A percentile compares a stretch with the other conserved stretches of the same genome.
These are phyloP conservation scores for Imbricaverruca yamaguchii DNA, from an alignment of 2,888 invertebrate genomes.

Conservation along the genomic window DNA sequence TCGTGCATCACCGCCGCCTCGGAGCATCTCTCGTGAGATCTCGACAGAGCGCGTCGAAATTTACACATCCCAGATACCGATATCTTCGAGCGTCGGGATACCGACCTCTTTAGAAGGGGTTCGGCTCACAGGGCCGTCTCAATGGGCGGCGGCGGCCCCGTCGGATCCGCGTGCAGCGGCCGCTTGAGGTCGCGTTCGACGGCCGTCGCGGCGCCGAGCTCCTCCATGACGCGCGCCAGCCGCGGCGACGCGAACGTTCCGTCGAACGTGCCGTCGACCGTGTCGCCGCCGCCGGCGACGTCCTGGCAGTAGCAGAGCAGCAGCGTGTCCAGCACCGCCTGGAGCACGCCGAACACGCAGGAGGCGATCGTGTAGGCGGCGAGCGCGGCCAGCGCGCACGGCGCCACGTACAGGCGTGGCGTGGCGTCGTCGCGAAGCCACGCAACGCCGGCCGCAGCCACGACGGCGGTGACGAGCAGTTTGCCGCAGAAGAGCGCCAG, in stretches of 20 bases:
- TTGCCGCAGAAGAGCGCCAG: constrained; percentile 88
- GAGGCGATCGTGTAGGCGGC: constrained; percentile 78
- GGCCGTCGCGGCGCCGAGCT: not conserved
- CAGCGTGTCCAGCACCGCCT: constrained; percentile 91
- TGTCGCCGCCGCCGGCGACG: constrained; percentile 26
- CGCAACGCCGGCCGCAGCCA: not conserved
- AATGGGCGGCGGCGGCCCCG: not conserved
- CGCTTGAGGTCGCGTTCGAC: not conserved
- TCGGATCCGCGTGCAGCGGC: not conserved
- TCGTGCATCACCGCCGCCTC: too few relatives aligned
- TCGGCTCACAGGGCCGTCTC: not conserved
- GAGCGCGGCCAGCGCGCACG: constrained; percentile 45
- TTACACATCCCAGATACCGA: too few relatives aligned
- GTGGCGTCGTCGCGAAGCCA: not conserved
- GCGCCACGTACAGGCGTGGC: not conserved
- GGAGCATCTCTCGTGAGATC: too few relatives aligned
- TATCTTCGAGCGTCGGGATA: too few relatives aligned
- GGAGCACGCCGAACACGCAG: constrained; percentile 87
- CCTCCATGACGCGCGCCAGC: not conserved
- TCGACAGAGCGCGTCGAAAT: too few relatives aligned
- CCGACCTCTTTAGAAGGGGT: too few relatives aligned
- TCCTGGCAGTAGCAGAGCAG: constrained; percentile 92
- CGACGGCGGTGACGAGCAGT: constrained; percentile 59
- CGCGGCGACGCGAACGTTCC: not conserved
- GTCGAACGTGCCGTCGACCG: not conserved